Conservation (phyloP, 2,113 vertebrate genomes). For the Microtus pennsylvanicus region DNA sequence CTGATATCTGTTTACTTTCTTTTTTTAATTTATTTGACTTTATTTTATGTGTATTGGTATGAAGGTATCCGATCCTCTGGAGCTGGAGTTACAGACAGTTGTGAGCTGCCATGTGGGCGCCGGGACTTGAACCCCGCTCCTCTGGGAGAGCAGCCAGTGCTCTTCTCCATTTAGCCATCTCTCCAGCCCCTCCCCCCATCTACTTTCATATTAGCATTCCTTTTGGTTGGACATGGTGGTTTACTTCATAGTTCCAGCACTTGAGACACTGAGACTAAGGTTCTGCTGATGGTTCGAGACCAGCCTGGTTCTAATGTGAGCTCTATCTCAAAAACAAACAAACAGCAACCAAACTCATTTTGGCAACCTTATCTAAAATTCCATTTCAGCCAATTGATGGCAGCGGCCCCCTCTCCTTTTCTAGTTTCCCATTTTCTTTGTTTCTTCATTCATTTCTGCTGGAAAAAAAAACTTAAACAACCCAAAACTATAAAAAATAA, state of each 20-base stretch:
- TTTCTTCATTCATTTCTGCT: background rate
- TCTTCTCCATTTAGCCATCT: too few species aligned
- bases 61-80: too few species aligned
- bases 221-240: background rate
- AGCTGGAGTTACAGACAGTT: too few species aligned
- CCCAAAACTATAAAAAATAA: background rate
- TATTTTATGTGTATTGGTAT: too few species aligned
- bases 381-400: too few species aligned
- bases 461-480: background rate
- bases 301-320: background rate
- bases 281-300: background rate
- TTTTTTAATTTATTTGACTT: too few species aligned
- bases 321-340: background rate
- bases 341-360: background rate
- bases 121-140: too few species aligned
- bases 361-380: background rate
- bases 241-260: background rate
- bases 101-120: too few species aligned
- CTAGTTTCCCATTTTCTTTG: background rate
- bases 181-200: too few species aligned
- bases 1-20: background rate
- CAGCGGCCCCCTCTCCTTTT: background rate
- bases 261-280: background rate
- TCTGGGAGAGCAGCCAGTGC: too few species aligned
- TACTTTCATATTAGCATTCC: background rate